Evolutionary conservation across 1,140 invertebrate genomes (phyloP), one percentile per base, ranked within the genome.

Genomic region (Drosophila mayri): DNA sequence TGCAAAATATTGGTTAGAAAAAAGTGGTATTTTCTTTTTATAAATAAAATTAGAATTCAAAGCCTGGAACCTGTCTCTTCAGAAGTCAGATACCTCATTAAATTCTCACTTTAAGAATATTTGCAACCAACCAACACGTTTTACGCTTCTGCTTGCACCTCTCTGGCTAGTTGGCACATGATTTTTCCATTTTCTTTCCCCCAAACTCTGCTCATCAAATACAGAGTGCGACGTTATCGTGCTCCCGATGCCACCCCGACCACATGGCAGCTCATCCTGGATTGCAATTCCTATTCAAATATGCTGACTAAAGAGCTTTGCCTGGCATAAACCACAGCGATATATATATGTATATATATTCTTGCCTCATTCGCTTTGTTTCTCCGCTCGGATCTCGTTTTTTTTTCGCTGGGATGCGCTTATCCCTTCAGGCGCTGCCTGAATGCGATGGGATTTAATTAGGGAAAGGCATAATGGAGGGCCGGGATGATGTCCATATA

Each of bases 231-330:
- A 22, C 41, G 35, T 32, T 60, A 22, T 60, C 43, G 10, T 60
- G 49, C 35, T 55, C 49, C 50, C 28, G 25, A 41, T 52, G 50
- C 59, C 30, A 25, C n/a, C 63, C 65, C 43, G 37, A 58, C 50
- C 68, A 70, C 68, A 49, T 28, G 40, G 46, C 43, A 41, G 43
- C 28, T 67, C 22, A 41, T 67, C 55, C 49, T 52, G 49, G 49
- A 67, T 47, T 76, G 73, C 74, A 76, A 76, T 76, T 76, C 49
- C 73, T 66, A 76, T 76, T 76, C 57, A 67, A 76, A 59, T 76
- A 30, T 76, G 74, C 74, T 76, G 74, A 76, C 47, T 76, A 60
- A 47, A 65, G 73, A 46, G 63, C 54, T 76, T 59, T 76, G 49
- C 22, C 11, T 38, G 64, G 18, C 43, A 57, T 57, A 59, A 67